phyloP scores from a whole-genome alignment of 2,113 vertebrate species.

The Pseudopodoces humilis region DNA sequence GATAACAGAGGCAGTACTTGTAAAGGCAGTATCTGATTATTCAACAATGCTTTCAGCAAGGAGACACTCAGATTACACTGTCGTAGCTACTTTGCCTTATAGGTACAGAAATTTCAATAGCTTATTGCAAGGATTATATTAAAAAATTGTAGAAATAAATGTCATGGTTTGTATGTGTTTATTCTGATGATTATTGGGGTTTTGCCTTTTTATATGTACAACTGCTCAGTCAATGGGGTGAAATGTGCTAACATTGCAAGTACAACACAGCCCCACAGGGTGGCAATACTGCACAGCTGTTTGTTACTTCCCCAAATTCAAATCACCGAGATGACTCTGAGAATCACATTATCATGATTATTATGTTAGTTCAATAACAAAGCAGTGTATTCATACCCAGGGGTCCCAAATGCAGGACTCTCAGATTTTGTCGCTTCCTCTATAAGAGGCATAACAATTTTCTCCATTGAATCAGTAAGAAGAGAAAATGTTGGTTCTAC shows the following conservation, averaged over 20 bases:
- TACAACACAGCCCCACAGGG: constrained; percentile 24
- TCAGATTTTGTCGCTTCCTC: constrained; percentile 89
- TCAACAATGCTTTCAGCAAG: not conserved
- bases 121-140: not conserved
- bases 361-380: not conserved
- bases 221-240: not conserved
- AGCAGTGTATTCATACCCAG: constrained; percentile 75
- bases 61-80: not conserved
- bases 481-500: constrained; percentile 96
- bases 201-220: not conserved
- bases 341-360: not conserved
- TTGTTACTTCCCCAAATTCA: not conserved
- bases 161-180: not conserved
- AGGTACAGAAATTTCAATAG: not conserved
- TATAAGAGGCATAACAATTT: constrained; percentile 96
- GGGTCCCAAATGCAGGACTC: constrained; percentile 77
- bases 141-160: not conserved
- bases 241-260: not conserved
- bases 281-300: constrained; percentile 62
- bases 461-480: constrained; percentile 94
- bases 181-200: not conserved
- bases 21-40: not conserved
- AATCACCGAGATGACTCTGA: not conserved
- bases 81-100: not conserved
- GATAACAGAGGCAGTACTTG: not conserved